Base-by-base conservation (phyloP, 1,140 invertebrate genomes). In the Drosophila ficusphila region DNA sequence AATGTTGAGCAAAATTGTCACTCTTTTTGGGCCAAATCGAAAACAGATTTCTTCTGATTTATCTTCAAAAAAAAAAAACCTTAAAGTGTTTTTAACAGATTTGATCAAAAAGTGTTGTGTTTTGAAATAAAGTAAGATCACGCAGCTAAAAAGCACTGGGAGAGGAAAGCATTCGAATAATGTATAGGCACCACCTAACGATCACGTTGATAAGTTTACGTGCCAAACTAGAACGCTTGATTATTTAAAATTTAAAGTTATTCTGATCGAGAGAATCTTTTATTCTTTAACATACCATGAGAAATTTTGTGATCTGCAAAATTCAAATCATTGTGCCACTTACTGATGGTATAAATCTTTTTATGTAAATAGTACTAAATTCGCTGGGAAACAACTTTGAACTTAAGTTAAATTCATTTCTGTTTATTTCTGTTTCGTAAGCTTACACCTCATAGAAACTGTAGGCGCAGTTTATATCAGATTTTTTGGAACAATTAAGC, bases 1-100 rank as follows among this genome's bases (percentile, higher is more conserved):
- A 79, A 53, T 39, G 47, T 41, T 58, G 60, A 53, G 25, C 54
- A 27, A 57, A 48, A 60, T 65, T 73, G 56, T 75, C 79, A 79
- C 49, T 57, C 41, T 62, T 77, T 77, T 54, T 67, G 14, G 51
- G 46, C 46, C 67, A 76, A 44, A 34, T 12, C 11, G n/a, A 25
- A 34, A 42, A 44, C 18, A 12, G 12, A 48, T 62, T 47, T 62
- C 16, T 64, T 27, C 16, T 4, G 21, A 29, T 12, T 33, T 46
- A 19, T 18, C 21, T 27, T 3, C 21, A 4, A 5, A 36, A 11
- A 48, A 51, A 51, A 38, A 58, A 25, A 56, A 14, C 19, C 27
- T 36, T 47, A 27, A 64, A 64, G 33, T 47, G 23, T 29, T 38
- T 61, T 21, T 23, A 62, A 12, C 27, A 16, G 21, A 36, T n/a